A percentile compares a stretch with the other conserved stretches of the same genome.
phyloP scores from a whole-genome alignment of 2,888 invertebrate genomes.

The Acanthosepion esculentum region DNA sequence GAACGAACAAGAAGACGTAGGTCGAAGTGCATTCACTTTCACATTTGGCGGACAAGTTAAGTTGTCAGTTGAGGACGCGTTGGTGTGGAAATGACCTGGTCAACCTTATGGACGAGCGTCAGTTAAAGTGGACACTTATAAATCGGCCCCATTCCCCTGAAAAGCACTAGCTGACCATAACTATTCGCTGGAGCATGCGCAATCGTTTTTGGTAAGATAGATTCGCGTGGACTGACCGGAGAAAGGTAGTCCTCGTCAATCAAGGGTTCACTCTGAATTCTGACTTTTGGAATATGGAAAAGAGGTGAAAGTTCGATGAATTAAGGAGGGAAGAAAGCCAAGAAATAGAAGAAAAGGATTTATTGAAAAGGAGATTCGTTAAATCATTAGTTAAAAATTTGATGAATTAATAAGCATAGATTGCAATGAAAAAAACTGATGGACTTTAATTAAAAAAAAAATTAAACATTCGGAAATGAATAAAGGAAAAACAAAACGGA shows the following conservation, averaged over 20 bases:
- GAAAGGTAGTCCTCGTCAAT: not conserved
- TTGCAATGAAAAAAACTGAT: no score
- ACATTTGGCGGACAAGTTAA: slow-evolving; percentile 4
- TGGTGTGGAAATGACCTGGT: not conserved
- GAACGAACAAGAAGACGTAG: not conserved
- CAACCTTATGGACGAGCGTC: not conserved
- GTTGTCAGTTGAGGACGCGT: not conserved
- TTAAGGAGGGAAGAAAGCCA: not conserved
- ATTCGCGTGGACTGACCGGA: not conserved
- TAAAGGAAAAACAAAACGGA: no score
- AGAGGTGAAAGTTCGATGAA: not conserved
- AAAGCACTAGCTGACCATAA: not conserved
- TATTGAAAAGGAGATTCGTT: no score
- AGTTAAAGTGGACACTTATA: not conserved
- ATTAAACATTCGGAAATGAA: no score
- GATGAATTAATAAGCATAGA: no score
- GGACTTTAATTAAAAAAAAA: no score
- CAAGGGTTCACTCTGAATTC: not conserved
- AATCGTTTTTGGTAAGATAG: not conserved
- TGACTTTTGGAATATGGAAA: not conserved
- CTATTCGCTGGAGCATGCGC: not conserved
- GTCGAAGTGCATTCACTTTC: not conserved
- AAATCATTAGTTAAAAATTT: no score
- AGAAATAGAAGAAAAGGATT: no score
- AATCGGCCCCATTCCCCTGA: not conserved